A percentile compares a stretch with the other conserved stretches of the same genome.
phyloP scores from a whole-genome alignment of 2,113 vertebrate species.

The Gobius niger region DNA sequence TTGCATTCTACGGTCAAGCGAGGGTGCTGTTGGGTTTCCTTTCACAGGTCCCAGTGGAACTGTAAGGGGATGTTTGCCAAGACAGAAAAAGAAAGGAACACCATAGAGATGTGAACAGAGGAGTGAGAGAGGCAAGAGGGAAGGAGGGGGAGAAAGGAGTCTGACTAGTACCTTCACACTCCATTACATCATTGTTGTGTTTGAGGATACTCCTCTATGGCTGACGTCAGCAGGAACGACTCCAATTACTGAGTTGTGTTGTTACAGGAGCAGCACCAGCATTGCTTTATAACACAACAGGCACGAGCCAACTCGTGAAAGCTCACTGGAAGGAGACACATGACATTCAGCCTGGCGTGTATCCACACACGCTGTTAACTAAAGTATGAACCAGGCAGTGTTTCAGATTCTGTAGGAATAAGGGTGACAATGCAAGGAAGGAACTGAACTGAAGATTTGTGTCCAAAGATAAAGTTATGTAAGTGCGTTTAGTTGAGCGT shows the following conservation, averaged over 20 bases:
- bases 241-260: constrained; percentile 55
- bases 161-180: constrained; percentile 65
- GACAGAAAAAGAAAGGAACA: constrained; percentile 42
- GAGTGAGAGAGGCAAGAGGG: constrained; percentile 41
- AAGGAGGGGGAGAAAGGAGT: constrained; percentile 47
- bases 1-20: constrained; percentile 36
- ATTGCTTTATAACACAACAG: constrained; percentile 46
- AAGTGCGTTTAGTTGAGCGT: neutral
- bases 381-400: neutral
- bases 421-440: constrained; percentile 1
- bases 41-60: constrained; percentile 62
- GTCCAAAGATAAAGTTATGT: neutral
- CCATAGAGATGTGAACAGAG: constrained; percentile 39
- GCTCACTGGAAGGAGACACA: constrained; percentile 22
- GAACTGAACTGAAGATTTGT: neutral
- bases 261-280: constrained; percentile 57
- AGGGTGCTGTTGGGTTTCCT: constrained; percentile 70
- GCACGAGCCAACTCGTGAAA: constrained; percentile 26
- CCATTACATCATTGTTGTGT: constrained; percentile 71
- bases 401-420: neutral
- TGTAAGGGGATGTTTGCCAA: constrained; percentile 55
- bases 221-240: constrained; percentile 68
- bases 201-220: constrained; percentile 57
- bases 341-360: constrained; percentile 14
- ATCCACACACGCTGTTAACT: neutral